These are phyloP conservation scores for Mythimna albipuncta DNA, from an alignment of 2,888 invertebrate species.

Conservation along the genomic window DNA sequence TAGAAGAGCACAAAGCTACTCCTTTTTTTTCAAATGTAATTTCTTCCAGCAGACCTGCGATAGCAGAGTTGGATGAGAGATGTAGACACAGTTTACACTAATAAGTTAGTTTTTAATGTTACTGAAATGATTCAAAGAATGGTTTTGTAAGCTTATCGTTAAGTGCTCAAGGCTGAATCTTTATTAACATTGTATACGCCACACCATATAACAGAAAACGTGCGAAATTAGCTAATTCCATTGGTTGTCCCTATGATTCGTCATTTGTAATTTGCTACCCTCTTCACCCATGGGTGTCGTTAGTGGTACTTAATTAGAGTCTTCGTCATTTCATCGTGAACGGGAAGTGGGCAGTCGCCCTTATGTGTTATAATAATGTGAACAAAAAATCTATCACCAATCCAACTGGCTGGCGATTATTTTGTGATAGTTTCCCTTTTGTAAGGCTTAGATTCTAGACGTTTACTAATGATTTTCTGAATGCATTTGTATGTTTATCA, in stretches of 20 bases:
- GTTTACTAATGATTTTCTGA: neutral
- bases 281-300: constrained; percentile 25
- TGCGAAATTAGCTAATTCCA: constrained; percentile 16
- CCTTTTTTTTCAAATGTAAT: no score
- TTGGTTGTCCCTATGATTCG: neutral
- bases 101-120: no score
- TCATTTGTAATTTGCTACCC: constrained; percentile 23
- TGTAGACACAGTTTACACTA: no score
- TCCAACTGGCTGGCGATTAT: neutral
- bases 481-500: no score
- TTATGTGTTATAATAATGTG: neutral
- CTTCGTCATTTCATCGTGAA: constrained; percentile 11
- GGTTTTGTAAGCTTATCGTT: neutral
- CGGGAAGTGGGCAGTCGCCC: neutral
- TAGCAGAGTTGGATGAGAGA: no score
- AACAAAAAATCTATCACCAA: neutral
- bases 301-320: constrained; percentile 19
- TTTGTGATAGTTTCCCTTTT: neutral
- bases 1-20: no score
- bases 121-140: neutral
- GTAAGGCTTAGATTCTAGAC: neutral
- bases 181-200: neutral
- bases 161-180: neutral
- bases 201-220: neutral
- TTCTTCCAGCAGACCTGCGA: no score